Percentiles rank a stretch among this genome's conserved stretches.
phyloP scores from a whole-genome alignment of 30 jellyfish, hydroid and myxozoan species.

The Turritopsis rubra region DNA sequence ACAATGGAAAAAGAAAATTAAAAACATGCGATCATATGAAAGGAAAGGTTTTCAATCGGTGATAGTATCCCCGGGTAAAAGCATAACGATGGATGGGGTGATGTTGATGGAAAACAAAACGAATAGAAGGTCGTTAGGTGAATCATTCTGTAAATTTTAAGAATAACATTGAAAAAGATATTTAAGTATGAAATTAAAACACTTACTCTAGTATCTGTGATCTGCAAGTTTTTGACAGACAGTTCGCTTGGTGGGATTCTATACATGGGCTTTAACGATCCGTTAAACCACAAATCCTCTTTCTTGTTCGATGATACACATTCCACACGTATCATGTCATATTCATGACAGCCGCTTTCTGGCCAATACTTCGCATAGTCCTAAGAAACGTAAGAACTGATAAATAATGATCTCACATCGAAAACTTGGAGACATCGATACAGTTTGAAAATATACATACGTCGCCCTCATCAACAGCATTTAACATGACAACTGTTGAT shows the following conservation, averaged over 20 bases:
- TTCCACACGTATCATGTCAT: slow-evolving; percentile 77
- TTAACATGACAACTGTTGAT: slow-evolving; percentile 68
- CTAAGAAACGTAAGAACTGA: slow-evolving; percentile 24
- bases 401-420: too few species aligned
- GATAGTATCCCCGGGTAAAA: too few species aligned
- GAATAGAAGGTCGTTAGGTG: neutral
- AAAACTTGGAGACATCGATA: too few species aligned
- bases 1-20: too few species aligned
- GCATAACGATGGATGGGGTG: too few species aligned
- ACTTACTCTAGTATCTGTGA: slow-evolving; percentile 86
- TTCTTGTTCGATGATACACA: slow-evolving; percentile 40
- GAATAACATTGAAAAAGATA: too few species aligned
- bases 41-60: too few species aligned
- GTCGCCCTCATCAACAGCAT: slow-evolving; percentile 78
- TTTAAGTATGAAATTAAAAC: too few species aligned
- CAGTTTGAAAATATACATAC: slow-evolving; percentile 21
- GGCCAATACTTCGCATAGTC: slow-evolving; percentile 95
- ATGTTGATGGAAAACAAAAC: too few species aligned
- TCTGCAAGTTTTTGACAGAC: slow-evolving; percentile 55
- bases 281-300: slow-evolving; percentile 26
- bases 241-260: slow-evolving; percentile 59
- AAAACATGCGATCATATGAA: too few species aligned
- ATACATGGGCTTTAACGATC: slow-evolving; percentile 32
- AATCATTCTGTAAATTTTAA: neutral
- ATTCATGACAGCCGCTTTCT: slow-evolving; percentile 51